Conservation (phyloP, 23 tunicate genomes). For the Aplidium turbinatum region DNA sequence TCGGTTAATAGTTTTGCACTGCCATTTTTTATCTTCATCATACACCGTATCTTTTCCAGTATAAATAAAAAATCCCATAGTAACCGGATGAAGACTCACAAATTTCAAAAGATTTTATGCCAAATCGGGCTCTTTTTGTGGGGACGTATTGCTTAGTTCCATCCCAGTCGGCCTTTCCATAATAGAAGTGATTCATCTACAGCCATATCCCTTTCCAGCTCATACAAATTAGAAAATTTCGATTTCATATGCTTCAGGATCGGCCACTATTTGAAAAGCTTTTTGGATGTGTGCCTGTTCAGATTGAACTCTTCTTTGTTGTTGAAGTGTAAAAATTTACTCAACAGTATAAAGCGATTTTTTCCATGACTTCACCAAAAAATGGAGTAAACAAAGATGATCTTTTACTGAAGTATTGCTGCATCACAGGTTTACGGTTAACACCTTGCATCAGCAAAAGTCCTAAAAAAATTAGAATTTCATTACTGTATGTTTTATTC, state of each 20-base stretch:
- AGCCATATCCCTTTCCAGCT: slow-evolving; percentile 4
- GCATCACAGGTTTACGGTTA: background rate
- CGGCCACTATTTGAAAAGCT: slow-evolving; percentile 19
- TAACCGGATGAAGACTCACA: slow-evolving; percentile 17
- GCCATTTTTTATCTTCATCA: too few species aligned
- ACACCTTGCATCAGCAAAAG: slow-evolving; percentile 7
- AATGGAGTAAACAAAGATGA: background rate
- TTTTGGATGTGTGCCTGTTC: background rate
- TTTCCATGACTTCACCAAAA: slow-evolving; percentile 4
- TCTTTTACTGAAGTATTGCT: slow-evolving; percentile 1
- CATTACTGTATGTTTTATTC: background rate
- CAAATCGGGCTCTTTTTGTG: background rate
- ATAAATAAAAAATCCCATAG: slow-evolving; percentile 2
- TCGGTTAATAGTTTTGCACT: too few species aligned
- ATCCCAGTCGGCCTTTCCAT: slow-evolving; percentile 11
- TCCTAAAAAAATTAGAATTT: background rate
- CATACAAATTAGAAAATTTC: background rate
- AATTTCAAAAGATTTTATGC: slow-evolving; percentile 5
- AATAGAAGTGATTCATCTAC: slow-evolving; percentile 7
- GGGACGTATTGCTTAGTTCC: slow-evolving; percentile 11
- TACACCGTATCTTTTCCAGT: slow-evolving; percentile 10
- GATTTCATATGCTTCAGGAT: background rate
- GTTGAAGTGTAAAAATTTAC: slow-evolving; percentile 7
- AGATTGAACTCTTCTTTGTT: slow-evolving; percentile 6
- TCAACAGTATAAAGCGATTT: slow-evolving; percentile 4